Evolutionary conservation across 2,888 invertebrate species (phyloP).

Genomic region (Amiota communis): DNA sequence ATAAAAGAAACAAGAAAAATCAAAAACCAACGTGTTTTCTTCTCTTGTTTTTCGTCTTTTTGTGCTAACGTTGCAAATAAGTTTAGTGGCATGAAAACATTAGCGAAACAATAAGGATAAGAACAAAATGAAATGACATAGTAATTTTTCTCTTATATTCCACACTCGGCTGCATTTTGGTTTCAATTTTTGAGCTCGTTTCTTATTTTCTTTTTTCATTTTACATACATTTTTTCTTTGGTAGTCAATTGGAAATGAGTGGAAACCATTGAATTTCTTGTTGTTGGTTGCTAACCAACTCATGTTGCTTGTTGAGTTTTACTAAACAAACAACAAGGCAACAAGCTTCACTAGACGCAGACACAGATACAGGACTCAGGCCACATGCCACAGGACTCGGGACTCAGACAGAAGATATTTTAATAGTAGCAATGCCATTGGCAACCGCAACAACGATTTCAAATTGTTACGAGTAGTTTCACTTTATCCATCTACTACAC

Average conservation of each 20-base stretch:
- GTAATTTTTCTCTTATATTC: not conserved
- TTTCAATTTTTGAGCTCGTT: conserved; percentile 13
- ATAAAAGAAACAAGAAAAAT: not conserved
- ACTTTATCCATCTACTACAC: no score
- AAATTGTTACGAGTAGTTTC: no score
- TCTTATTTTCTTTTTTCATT: no score
- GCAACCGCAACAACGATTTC: conserved; percentile 18
- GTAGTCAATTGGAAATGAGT: not conserved
- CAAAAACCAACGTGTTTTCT: not conserved
- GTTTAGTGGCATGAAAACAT: no score
- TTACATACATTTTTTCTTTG: not conserved
- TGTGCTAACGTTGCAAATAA: conserved; percentile 8
- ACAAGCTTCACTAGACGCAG: no score
- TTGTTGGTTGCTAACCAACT: not conserved
- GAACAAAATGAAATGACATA: not conserved
- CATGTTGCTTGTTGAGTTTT: conserved; percentile 22
- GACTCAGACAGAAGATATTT: not conserved
- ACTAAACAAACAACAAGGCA: conserved; percentile 6
- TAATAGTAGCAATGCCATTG: conserved; percentile 4
- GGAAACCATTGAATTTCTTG: no score
- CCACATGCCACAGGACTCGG: no score
- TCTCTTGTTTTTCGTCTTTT: conserved; percentile 4
- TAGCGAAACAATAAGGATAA: not conserved
- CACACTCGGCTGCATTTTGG: conserved; percentile 11
- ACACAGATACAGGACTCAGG: no score